Base-by-base conservation (phyloP, 2,888 invertebrate genomes). In the Palloptera scutellata region DNA sequence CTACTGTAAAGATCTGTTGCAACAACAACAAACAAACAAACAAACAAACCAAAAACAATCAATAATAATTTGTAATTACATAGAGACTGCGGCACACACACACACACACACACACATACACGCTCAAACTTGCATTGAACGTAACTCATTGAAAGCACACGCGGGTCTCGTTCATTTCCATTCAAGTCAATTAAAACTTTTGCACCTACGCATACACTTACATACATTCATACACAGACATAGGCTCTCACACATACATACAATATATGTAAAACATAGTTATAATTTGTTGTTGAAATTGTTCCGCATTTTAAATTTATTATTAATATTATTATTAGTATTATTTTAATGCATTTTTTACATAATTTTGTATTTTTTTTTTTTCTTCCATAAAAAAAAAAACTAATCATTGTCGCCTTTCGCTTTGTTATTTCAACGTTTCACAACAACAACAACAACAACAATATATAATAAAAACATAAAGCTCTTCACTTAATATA, bases 51-150 rank as follows among this genome's bases (percentile, higher is more conserved):
- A 30, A 45, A 41, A 66, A 66, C 61, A 61, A 66, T 66, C 61
- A 66, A 66, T 61, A 61, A 66, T 61, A 66, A 66, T 66, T 66
- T 66, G 66, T 66, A 66, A 66, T 66, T 66, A 61, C 61, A 55
- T 41, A 51, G 54, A 48, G 61, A 58, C 61, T 61, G 42, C 17
- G 42, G 20, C 43, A 55, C 20, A 45, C n/a, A 63, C 20, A 30
- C 30, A 30, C 30, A 30, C 30, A 30, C 30, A 30, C 30, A 30
- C 30, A 30, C 30, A 30, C 30, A 30, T 6, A 30, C 30, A 4
- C 30, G n/a, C n/a, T n/a, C n/a, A n/a, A n/a, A n/a, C n/a, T n/a
- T n/a, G n/a, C n/a, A n/a, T n/a, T n/a, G n/a, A 30, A 30, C 30
- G 2, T 6, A 30, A 30, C 30, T 30, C 30, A 30, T 30, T 30